Conservation (phyloP, 2,113 vertebrate genomes). For the Athene cunicularia region DNA sequence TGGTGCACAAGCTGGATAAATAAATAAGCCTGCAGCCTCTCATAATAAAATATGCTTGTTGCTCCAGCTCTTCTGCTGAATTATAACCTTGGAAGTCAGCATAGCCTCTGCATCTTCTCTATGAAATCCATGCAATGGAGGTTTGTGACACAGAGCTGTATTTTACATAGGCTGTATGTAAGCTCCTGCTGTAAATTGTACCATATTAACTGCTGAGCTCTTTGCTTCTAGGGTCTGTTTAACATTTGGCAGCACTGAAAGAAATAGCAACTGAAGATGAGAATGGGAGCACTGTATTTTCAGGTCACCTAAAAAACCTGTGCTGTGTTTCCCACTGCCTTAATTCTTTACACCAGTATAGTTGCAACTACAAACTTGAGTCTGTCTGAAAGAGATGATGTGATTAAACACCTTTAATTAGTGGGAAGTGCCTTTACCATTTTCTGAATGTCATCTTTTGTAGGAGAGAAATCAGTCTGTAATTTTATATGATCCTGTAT, state of each 20-base stretch:
- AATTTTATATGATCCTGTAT: not conserved
- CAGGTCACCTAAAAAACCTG: not conserved
- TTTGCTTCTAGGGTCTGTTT: conserved; percentile 22
- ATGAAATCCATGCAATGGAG: not conserved
- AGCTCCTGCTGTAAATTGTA: not conserved
- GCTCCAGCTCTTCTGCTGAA: not conserved
- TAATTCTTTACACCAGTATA: not conserved
- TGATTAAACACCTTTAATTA: not conserved
- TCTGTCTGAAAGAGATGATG: not conserved
- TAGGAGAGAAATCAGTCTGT: not conserved
- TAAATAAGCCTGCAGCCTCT: conserved; percentile 32
- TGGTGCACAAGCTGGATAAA: not conserved
- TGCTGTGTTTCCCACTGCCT: not conserved
- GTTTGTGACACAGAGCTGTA: not conserved
- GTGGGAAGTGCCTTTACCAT: not conserved
- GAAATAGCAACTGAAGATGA: not conserved
- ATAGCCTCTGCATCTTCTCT: not conserved
- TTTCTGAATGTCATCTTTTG: not conserved
- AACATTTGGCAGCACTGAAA: not conserved
- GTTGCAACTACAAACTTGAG: not conserved
- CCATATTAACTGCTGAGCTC: conserved; percentile 23
- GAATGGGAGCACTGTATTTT: not conserved
- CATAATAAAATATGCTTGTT: conserved; percentile 13
- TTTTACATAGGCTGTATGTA: not conserved
- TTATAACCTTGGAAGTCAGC: not conserved